These are phyloP conservation scores for Proterorhinus semilunaris DNA, from an alignment of 2,113 vertebrate genomes.

Conservation along the genomic window DNA sequence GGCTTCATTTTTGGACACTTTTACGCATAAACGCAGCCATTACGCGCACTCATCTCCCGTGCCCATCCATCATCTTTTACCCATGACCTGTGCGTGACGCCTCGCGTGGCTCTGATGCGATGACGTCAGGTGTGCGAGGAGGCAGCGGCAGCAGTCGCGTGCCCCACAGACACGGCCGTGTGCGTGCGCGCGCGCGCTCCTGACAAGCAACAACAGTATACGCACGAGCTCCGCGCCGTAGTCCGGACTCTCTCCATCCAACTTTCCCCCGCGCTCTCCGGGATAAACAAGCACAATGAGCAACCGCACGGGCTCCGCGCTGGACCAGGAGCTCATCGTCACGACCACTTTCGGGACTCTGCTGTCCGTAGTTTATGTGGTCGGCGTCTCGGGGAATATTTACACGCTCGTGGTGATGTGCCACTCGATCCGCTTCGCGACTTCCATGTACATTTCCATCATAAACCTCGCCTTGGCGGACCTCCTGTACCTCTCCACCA, in stretches of 20 bases:
- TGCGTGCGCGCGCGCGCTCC: neutral
- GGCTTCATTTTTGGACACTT: neutral
- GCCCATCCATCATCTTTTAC: neutral
- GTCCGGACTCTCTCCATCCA: neutral
- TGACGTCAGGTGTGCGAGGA: neutral
- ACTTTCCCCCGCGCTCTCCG: neutral
- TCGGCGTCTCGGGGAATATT: constrained; percentile 86
- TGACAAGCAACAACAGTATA: neutral
- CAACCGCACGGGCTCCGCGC: neutral
- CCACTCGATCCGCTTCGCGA: constrained; percentile 84
- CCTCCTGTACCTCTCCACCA: constrained; percentile 88
- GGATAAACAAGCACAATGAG: neutral
- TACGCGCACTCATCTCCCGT: neutral
- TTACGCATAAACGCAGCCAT: neutral
- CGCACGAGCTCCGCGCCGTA: neutral
- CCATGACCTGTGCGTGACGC: neutral
- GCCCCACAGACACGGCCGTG: neutral
- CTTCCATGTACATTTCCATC: constrained; percentile 94
- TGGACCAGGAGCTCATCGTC: constrained; percentile 78
- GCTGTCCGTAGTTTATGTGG: constrained; percentile 86
- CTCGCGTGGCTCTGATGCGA: too few species aligned
- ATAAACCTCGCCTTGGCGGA: constrained; percentile 89
- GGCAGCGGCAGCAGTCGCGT: neutral
- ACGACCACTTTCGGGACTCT: constrained; percentile 84
- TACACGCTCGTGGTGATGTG: constrained; percentile 92